Evolutionary conservation across 1,140 invertebrate species (phyloP).

Genomic region (Cotesia glomerata): DNA sequence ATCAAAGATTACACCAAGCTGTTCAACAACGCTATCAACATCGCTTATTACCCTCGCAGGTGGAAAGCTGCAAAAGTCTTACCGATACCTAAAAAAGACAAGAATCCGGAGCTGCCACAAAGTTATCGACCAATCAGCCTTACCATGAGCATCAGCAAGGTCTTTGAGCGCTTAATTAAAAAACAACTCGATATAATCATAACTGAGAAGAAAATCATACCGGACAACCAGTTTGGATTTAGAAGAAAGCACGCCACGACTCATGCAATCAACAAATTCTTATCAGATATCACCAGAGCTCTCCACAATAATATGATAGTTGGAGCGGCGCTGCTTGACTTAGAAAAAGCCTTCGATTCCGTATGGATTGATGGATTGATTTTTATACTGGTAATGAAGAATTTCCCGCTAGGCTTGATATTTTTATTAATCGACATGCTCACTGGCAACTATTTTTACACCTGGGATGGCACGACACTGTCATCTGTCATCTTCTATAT

Average conservation of each 20-base stretch:
- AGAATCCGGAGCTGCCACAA: neutral
- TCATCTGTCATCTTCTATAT: neutral
- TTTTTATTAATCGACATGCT: neutral
- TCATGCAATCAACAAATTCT: conserved; percentile 19
- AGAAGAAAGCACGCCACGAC: too few species aligned
- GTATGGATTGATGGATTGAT: conserved; percentile 32
- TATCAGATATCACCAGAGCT: neutral
- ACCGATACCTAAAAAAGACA: neutral
- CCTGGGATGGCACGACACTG: neutral
- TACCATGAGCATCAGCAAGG: conserved; percentile 15
- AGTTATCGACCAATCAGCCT: neutral
- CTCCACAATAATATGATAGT: neutral
- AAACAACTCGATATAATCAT: neutral
- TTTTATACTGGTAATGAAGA: conserved; percentile 6
- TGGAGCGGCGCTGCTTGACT: conserved; percentile 4
- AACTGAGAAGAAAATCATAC: neutral
- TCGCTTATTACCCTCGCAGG: neutral
- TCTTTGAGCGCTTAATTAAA: conserved; percentile 14
- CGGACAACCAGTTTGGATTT: neutral
- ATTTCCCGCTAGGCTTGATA: neutral
- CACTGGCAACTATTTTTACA: neutral
- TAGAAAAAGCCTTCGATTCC: conserved; percentile 24
- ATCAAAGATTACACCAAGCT: neutral
- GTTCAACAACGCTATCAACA: neutral
- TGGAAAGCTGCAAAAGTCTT: neutral